Evolutionary conservation across 2,797 vertebrate genomes (phyloP).

Genomic region (Siniperca obscura): DNA sequence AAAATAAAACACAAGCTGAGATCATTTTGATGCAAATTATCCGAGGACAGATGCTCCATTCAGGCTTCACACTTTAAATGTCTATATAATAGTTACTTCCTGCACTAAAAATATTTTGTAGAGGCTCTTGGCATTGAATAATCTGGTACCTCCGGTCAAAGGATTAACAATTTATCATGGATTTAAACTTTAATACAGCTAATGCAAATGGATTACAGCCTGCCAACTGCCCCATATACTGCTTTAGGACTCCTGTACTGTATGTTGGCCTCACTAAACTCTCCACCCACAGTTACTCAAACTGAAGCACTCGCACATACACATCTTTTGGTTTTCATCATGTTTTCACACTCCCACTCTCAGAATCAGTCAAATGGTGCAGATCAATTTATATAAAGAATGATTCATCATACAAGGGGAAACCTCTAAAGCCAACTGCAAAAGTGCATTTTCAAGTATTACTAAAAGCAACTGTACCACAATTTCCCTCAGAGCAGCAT

Average conservation of each 20-base stretch:
- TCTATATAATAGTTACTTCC: slow-evolving; percentile 14
- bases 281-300: slow-evolving; percentile 24
- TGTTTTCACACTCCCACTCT: slow-evolving; percentile 28
- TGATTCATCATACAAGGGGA: slow-evolving; percentile 7
- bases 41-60: background rate
- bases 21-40: slow-evolving; percentile 6
- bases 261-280: slow-evolving; percentile 16
- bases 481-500: background rate
- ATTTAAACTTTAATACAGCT: slow-evolving; percentile 69
- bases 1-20: background rate
- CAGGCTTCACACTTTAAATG: slow-evolving; percentile 9
- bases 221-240: slow-evolving; percentile 43
- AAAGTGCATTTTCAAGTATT: slow-evolving; percentile 1
- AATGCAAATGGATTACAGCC: slow-evolving; percentile 64
- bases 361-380: slow-evolving; percentile 1
- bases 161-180: slow-evolving; percentile 66
- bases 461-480: background rate
- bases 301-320: slow-evolving; percentile 14
- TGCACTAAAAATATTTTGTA: slow-evolving; percentile 3
- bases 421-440: background rate
- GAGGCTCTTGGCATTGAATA: slow-evolving; percentile 46
- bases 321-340: slow-evolving; percentile 10
- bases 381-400: slow-evolving; percentile 21
- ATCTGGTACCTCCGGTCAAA: slow-evolving; percentile 60
- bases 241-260: slow-evolving; percentile 16